phyloP scores from a whole-genome alignment of 2,888 invertebrate genomes.

The Taphrorychus bicolor region DNA sequence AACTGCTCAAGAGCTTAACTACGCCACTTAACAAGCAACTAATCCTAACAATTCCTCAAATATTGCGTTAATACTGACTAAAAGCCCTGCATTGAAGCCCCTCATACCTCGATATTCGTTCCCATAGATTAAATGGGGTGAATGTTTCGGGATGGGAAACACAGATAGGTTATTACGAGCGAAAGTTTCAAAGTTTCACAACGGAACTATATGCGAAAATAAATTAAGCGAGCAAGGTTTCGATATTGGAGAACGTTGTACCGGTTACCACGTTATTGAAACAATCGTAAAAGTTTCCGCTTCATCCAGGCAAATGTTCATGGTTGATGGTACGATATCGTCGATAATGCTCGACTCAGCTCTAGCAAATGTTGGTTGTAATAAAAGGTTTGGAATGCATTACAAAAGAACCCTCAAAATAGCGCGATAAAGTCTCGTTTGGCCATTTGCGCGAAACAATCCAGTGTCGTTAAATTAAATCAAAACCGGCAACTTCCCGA shows the following conservation, averaged over 20 bases:
- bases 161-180: background rate
- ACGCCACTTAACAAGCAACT: too few species aligned
- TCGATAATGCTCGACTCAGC: too few species aligned
- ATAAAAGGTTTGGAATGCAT: background rate
- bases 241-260: background rate
- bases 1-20: too few species aligned
- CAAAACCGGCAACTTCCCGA: constrained; percentile 2
- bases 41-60: background rate
- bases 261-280: background rate
- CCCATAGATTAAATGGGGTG: background rate
- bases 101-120: background rate
- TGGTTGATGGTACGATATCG: background rate
- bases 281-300: background rate
- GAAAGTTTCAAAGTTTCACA: background rate
- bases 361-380: too few species aligned
- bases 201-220: background rate
- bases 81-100: background rate
- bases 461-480: constrained; percentile 6
- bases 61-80: background rate
- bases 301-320: background rate
- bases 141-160: background rate
- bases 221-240: background rate
- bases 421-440: background rate
- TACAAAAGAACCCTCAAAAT: background rate
- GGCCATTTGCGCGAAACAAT: background rate